A percentile compares a stretch with the other conserved stretches of the same genome.
Conservation (phyloP, 1,140 invertebrate genomes). For the Lysiphlebus fabarum region DNA sequence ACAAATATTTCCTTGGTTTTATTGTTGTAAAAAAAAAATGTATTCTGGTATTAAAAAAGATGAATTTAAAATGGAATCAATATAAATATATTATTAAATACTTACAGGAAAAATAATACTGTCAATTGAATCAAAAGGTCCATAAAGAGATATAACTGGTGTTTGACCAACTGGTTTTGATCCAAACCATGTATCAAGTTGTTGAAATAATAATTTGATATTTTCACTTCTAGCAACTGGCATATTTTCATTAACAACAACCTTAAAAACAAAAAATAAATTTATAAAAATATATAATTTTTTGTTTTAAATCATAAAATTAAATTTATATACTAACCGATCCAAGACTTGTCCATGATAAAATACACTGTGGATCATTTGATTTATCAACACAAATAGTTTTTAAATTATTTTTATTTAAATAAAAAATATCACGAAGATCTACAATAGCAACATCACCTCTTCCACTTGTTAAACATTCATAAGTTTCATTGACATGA, state of each 20-base stretch:
- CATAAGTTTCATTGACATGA: constrained; percentile 58
- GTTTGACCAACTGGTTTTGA: constrained; percentile 59
- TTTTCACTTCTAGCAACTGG: constrained; percentile 60
- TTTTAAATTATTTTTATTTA: neutral
- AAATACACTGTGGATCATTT: constrained; percentile 58
- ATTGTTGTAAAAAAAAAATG: constrained; percentile 27
- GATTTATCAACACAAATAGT: constrained; percentile 55
- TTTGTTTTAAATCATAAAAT: neutral
- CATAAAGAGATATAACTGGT: constrained; percentile 65
- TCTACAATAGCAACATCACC: constrained; percentile 86
- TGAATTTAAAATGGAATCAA: constrained; percentile 22
- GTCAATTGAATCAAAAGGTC: constrained; percentile 59
- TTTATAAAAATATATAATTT: too few relatives aligned
- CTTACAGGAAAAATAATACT: constrained; percentile 67
- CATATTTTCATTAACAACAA: constrained; percentile 59
- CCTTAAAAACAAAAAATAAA: constrained; percentile 40
- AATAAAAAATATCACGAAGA: constrained; percentile 33
- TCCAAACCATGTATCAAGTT: constrained; percentile 68
- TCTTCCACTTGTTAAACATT: constrained; percentile 73
- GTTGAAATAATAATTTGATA: constrained; percentile 63
- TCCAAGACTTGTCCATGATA: constrained; percentile 69
- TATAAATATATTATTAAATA: constrained; percentile 24
- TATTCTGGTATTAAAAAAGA: constrained; percentile 30
- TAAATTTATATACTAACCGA: constrained; percentile 32
- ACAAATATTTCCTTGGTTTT: constrained; percentile 35